Conservation (phyloP, 2,888 invertebrate genomes). For the Copidosoma aretas region DNA sequence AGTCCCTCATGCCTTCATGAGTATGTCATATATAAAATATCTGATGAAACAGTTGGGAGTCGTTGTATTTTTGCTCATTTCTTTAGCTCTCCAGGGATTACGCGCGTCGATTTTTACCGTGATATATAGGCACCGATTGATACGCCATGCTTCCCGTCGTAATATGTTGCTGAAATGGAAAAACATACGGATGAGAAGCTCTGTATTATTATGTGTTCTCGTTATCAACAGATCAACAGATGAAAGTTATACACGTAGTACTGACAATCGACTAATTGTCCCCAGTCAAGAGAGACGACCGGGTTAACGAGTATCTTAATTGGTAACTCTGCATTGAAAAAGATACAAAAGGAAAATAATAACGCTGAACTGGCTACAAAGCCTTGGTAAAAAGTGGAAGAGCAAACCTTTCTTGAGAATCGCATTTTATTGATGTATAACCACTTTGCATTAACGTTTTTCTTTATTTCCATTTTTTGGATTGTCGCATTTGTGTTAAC, state of each 20-base stretch:
- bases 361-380: neutral
- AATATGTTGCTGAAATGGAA: too few relatives aligned
- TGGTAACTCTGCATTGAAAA: too few relatives aligned
- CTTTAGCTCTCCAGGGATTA: slow-evolving; percentile 11
- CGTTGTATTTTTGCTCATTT: slow-evolving; percentile 1
- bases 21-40: too few relatives aligned
- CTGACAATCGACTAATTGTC: slow-evolving; percentile 48
- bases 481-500: too few relatives aligned
- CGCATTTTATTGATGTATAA: neutral
- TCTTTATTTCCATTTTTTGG: neutral
- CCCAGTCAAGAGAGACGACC: slow-evolving; percentile 56
- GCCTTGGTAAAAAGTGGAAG: neutral
- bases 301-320: slow-evolving; percentile 61
- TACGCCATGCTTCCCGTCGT: neutral
- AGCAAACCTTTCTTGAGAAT: neutral
- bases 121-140: slow-evolving; percentile 14
- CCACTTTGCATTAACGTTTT: neutral
- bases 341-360: too few relatives aligned
- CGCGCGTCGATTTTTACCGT: slow-evolving; percentile 19
- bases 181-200: too few relatives aligned
- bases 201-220: too few relatives aligned
- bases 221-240: too few relatives aligned
- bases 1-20: too few relatives aligned
- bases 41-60: too few relatives aligned
- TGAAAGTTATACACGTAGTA: too few relatives aligned